Base-by-base conservation (phyloP, 2,797 vertebrate species). In the Cuculus canorus region DNA sequence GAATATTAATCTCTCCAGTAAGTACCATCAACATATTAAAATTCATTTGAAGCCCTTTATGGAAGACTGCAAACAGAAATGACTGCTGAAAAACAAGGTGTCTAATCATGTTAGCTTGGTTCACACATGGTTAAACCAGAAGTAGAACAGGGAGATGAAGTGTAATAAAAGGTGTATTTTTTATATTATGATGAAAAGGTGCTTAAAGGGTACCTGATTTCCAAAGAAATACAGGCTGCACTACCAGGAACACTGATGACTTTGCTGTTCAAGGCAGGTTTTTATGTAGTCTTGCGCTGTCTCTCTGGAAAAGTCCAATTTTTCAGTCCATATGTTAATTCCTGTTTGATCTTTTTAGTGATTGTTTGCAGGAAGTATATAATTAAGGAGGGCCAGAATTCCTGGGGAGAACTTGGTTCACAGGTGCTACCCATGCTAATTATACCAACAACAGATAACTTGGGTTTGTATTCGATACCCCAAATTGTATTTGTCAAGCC, bases 1-100 rank as follows among this genome's bases (percentile, higher is more conserved):
- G 97, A 98, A 98, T 98, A 98, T 99, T 97, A 98, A 97, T 95
- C 94, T 97, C 97, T 97, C 88, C 95, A 97, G 95, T 96, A 98
- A 98, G 97, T 95, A 96, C 95, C 95, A 97, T 96, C 97, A 98
- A 98, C 97, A 97, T 96, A 98, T 97, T 97, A 97, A 98, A 97
- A 98, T 98, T 97, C 97, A 98, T 97, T 97, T 94, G 94, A 95
- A 96, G 91, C 96, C 94, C 95, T 97, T 98, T 96, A 97, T 97
- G 97, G 98, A 94, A 97, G 97, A 97, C 94, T 96, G 97, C 80
- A 96, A 96, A 88, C 33, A 30, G 94, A 96, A 96, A 94, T 93
- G 97, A 96, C 73, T 96, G 85, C 82, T 92, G 95, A 92, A 96
- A 95, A 92, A 93, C 90, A 95, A 94, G 77, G 81, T 24, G 90